Evolutionary conservation across 2,888 invertebrate species (phyloP).

Genomic region (Cheilosia impressa): DNA sequence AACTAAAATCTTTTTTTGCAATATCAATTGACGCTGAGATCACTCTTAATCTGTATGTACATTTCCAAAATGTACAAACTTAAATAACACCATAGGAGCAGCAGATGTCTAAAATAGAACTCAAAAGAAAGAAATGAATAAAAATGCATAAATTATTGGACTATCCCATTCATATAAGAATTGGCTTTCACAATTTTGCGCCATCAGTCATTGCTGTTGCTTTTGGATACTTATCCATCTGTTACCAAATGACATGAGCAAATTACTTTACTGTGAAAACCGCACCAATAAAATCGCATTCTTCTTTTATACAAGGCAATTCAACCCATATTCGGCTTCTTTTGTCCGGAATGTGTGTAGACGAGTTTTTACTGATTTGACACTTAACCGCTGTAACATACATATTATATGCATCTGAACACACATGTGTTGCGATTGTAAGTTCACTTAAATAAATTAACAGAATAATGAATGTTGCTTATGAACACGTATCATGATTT

Average conservation of each 20-base stretch:
- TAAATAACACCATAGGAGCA: conserved; percentile 5
- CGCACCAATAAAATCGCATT: not conserved
- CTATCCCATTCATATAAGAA: conserved; percentile 9
- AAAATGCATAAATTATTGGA: conserved; percentile 7
- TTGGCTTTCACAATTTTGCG: conserved; percentile 4
- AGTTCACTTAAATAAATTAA: too few species aligned
- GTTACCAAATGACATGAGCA: conserved; percentile 9
- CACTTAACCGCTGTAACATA: too few species aligned
- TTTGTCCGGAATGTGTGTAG: too few species aligned
- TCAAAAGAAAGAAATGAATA: not conserved
- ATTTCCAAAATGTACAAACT: not conserved
- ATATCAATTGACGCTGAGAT: conserved; percentile 12
- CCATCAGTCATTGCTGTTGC: not conserved
- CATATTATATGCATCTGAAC: too few species aligned
- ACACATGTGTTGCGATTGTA: too few species aligned
- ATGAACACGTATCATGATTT: too few species aligned
- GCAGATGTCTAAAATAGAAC: not conserved
- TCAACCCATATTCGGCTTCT: too few species aligned
- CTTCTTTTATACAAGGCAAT: too few species aligned
- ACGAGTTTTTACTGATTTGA: too few species aligned
- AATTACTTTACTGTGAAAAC: not conserved
- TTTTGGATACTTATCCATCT: conserved; percentile 7
- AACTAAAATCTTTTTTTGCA: not conserved
- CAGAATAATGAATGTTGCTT: too few species aligned
- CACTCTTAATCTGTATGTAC: not conserved